Base-by-base conservation (phyloP, 2,888 invertebrate species). In the Coelinius sp. region DNA sequence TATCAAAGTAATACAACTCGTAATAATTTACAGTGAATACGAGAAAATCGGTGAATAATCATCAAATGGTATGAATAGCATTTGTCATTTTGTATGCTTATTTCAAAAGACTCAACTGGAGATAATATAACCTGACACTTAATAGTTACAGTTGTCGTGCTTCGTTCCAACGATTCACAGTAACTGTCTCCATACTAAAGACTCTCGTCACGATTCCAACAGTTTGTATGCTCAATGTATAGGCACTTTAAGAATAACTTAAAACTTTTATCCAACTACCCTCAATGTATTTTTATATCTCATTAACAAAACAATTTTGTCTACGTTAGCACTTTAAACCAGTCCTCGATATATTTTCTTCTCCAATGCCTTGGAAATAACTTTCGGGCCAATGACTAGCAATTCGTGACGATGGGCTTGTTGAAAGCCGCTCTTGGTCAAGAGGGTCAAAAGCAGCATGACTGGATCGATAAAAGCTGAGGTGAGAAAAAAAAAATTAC, bases 371-470 rank as follows among this genome's bases (percentile, higher is more conserved):
- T 78, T 77, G 79, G 79, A 82, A 81, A 82, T 81, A 82, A 78
- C 79, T 83, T 83, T 79, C 80, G 69, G 76, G 73, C 77, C 78
- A 80, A 78, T 78, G 81, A 82, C 76, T 81, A 77, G 78, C 80
- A 78, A 81, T 78, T 78, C 80, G 77, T 78, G 78, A 78, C 81
- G 82, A 83, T 82, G 82, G 82, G 74, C 76, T 4, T 77, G 77
- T 79, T 80, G 80, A 83, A 80, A 81, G 81, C 81, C 77, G 77
- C 74, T 80, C 79, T 78, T 76, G 80, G 81, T 76, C 78, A 80
- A 83, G 82, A 80, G 77, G 79, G 77, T 76, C 72, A 76, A 81
- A 82, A 76, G 74, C 73, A 75, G 69, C 52, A 24, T 38, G 25
- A 17, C n/a, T 35, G 44, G 44, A 68, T 46, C 62, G 62, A 68